phyloP scores from a whole-genome alignment of 2,797 vertebrate species.

The Chaunax sp. region DNA sequence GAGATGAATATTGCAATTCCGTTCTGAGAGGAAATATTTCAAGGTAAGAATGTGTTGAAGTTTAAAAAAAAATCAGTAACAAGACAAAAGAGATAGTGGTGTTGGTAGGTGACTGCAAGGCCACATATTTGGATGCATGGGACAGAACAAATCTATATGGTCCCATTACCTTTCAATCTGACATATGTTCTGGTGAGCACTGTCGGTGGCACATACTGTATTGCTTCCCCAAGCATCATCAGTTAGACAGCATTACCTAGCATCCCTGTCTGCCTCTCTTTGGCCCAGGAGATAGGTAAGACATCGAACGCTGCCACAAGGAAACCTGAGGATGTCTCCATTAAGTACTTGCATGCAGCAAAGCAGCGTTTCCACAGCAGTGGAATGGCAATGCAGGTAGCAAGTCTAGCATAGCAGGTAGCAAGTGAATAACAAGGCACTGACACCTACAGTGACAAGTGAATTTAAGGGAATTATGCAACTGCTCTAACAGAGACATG shows the following conservation, averaged over 20 bases:
- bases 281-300: constrained; percentile 21
- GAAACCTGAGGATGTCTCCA: constrained; percentile 41
- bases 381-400: constrained; percentile 21
- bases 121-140: constrained; percentile 31
- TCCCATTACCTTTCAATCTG: constrained; percentile 18
- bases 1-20: constrained; percentile 46
- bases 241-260: constrained; percentile 2
- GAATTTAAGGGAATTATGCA: not conserved
- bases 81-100: constrained; percentile 1
- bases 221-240: constrained; percentile 10
- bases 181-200: constrained; percentile 3
- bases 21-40: constrained; percentile 37
- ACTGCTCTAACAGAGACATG: not conserved
- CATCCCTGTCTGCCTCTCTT: constrained; percentile 18
- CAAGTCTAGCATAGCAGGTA: not conserved
- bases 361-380: constrained; percentile 5
- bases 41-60: constrained; percentile 33
- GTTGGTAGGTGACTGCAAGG: constrained; percentile 14
- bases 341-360: constrained; percentile 33
- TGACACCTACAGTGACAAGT: not conserved
- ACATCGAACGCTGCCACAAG: constrained; percentile 14
- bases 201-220: constrained; percentile 10
- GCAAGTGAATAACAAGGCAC: too few species aligned
- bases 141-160: constrained; percentile 26
- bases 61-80: not conserved